Percentiles rank a stretch among this genome's conserved stretches.
These are phyloP conservation scores for Hesperophylax magnus DNA, from an alignment of 1,140 invertebrate genomes.

Conservation along the genomic window DNA sequence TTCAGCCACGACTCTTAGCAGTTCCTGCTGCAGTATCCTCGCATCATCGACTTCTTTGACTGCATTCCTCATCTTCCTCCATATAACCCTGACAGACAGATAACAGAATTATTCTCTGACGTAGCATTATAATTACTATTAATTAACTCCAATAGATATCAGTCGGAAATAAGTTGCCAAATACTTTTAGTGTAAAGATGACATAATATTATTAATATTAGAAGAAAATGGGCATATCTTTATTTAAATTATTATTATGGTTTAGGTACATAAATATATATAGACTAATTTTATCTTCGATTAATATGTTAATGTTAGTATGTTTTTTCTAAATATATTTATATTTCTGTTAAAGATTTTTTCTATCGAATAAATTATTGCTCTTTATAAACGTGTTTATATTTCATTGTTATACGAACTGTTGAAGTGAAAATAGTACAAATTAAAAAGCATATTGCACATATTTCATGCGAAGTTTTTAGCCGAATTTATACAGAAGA, in stretches of 20 bases:
- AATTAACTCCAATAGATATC: conserved; percentile 21
- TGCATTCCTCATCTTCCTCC: conserved; percentile 41
- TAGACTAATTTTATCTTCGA: conserved; percentile 1
- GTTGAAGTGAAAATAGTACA: too few species aligned
- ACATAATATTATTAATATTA: neutral
- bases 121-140: conserved; percentile 10
- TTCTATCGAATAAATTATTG: conserved; percentile 14
- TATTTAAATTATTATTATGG: neutral
- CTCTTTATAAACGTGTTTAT: neutral
- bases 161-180: conserved; percentile 34
- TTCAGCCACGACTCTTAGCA: conserved; percentile 50
- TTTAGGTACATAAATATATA: neutral
- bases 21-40: neutral
- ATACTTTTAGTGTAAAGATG: conserved; percentile 36
- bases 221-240: conserved; percentile 29
- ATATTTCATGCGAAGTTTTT: too few species aligned
- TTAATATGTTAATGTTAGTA: conserved; percentile 1
- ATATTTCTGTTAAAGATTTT: conserved; percentile 10
- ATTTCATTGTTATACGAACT: too few species aligned
- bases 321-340: conserved; percentile 3
- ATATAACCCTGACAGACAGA: conserved; percentile 49
- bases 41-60: conserved; percentile 13
- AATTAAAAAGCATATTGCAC: too few species aligned
- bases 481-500: too few species aligned
- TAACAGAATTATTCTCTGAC: conserved; percentile 51